These are phyloP conservation scores for Pyrgilauda ruficollis DNA, from an alignment of 2,113 vertebrate species.

Conservation along the genomic window DNA sequence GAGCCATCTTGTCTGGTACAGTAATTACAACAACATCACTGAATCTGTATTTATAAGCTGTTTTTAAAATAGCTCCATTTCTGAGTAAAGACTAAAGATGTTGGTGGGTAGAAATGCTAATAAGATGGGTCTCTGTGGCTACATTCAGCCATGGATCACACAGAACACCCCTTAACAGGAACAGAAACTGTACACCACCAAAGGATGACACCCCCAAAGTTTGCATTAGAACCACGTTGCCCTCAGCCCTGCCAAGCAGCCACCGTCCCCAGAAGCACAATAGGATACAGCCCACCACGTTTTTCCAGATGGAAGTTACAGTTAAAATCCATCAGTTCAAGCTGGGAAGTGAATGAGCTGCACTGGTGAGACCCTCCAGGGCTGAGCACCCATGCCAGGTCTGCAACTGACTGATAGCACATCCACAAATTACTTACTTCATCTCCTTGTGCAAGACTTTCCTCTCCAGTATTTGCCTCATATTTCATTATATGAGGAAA, in stretches of 20 bases:
- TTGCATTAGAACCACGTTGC: background rate
- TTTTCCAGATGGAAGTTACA: background rate
- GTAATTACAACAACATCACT: constrained; percentile 45
- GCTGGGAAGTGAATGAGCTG: background rate
- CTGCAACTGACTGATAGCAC: background rate
- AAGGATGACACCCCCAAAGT: background rate
- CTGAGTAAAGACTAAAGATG: background rate
- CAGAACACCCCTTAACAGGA: background rate
- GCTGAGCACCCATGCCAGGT: accelerated
- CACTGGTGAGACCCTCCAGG: background rate
- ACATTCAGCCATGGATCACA: background rate
- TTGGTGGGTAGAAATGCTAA: constrained; percentile 24
- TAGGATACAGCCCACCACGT: background rate
- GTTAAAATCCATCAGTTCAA: background rate
- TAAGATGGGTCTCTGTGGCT: background rate
- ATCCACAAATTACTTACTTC: background rate
- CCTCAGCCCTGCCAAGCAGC: background rate
- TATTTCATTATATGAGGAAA: background rate
- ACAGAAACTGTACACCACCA: background rate
- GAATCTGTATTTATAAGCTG: constrained; percentile 23
- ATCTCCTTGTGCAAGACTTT: background rate
- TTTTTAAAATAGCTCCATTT: constrained; percentile 46
- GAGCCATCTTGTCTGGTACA: constrained; percentile 38
- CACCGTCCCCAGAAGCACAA: background rate
- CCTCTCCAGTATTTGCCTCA: background rate